Evolutionary conservation across 2,888 invertebrate species (phyloP).

Genomic region (Hydriomena furcata): DNA sequence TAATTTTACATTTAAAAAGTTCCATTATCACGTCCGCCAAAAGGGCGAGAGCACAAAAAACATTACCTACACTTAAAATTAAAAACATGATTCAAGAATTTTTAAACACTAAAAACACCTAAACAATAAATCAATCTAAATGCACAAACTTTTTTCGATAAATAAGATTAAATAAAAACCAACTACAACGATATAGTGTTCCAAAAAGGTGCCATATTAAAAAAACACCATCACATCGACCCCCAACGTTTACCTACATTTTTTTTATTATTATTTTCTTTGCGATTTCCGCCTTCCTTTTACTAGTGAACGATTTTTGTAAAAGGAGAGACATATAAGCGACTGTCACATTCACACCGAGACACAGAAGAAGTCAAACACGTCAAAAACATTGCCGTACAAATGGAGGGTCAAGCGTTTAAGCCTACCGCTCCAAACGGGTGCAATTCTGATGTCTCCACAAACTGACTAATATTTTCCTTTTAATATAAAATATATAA

Average conservation of each 20-base stretch:
- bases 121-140: slow-evolving; percentile 48
- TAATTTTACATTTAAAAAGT: slow-evolving; percentile 2
- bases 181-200: slow-evolving; percentile 15
- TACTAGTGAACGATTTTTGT: not conserved
- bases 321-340: not conserved
- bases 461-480: too few relatives aligned
- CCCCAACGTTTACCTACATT: slow-evolving; percentile 12
- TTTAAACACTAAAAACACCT: slow-evolving; percentile 38
- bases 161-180: slow-evolving; percentile 33
- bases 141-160: slow-evolving; percentile 42
- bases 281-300: not conserved
- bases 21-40: slow-evolving; percentile 10
- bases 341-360: not conserved
- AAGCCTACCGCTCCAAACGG: too few relatives aligned
- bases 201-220: slow-evolving; percentile 9
- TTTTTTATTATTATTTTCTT: not conserved
- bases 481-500: too few relatives aligned
- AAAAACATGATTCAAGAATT: slow-evolving; percentile 36
- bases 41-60: slow-evolving; percentile 22
- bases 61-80: slow-evolving; percentile 33
- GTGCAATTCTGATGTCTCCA: too few relatives aligned
- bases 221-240: slow-evolving; percentile 16
- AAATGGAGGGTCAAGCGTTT: too few relatives aligned
- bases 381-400: too few relatives aligned
- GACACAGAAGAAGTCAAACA: not conserved